These are phyloP conservation scores for Drosophila leontia DNA, from an alignment of 1,140 invertebrate genomes.

Conservation along the genomic window DNA sequence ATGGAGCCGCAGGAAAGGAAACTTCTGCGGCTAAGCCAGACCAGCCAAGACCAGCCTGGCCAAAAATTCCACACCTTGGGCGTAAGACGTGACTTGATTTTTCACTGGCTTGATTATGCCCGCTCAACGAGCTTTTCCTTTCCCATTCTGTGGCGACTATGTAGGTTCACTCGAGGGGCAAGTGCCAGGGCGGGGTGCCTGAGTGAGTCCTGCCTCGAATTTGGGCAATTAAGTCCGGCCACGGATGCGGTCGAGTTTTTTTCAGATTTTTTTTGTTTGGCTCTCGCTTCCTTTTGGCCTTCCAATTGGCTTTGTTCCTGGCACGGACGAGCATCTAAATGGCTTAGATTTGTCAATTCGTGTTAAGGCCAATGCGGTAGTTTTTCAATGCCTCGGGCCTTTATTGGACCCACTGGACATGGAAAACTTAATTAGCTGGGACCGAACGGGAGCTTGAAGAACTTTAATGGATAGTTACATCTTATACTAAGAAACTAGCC, in stretches of 20 bases:
- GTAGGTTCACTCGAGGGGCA: conserved; percentile 25
- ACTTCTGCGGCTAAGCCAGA: conserved; percentile 40
- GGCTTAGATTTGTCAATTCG: conserved; percentile 77
- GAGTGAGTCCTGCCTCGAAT: conserved; percentile 22
- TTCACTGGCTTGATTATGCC: conserved; percentile 70
- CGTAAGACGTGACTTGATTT: conserved; percentile 76
- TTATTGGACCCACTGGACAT: conserved; percentile 24
- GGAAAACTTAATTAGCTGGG: conserved; percentile 63
- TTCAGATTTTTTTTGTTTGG: conserved; percentile 48
- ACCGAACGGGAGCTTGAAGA: conserved; percentile 20
- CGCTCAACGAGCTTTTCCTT: conserved; percentile 47
- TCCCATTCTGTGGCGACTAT: conserved; percentile 23
- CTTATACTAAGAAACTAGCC: background rate
- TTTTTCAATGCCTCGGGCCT: conserved; percentile 51
- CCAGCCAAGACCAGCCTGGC: conserved; percentile 23
- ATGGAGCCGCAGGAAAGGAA: background rate
- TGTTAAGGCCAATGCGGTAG: conserved; percentile 75
- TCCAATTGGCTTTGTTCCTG: conserved; percentile 51
- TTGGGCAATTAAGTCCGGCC: conserved; percentile 68
- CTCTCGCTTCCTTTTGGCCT: conserved; percentile 31
- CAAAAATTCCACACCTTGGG: conserved; percentile 72
- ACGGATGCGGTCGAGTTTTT: conserved; percentile 63
- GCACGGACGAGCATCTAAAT: conserved; percentile 61
- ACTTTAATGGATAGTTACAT: background rate
- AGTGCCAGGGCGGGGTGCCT: conserved; percentile 5